A percentile compares a stretch with the other conserved stretches of the same genome.
Conservation (phyloP, 92 coral and sea anemone species). For the Heliopora coerulea region DNA sequence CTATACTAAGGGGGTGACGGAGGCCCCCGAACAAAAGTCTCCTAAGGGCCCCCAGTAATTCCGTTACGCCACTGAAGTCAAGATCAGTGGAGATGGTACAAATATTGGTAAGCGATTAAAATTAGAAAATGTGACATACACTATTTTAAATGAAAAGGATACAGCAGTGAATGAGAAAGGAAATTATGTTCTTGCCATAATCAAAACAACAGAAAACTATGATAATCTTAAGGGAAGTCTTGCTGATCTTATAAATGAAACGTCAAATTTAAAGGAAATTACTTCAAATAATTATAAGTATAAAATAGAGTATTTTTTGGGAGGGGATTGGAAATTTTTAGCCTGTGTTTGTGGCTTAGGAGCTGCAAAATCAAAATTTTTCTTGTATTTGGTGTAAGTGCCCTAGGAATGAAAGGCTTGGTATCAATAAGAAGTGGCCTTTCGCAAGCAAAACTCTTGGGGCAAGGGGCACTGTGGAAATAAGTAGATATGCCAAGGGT, state of each 20-base stretch:
- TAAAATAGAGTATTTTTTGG: slow-evolving; percentile 41
- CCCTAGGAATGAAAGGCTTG: slow-evolving; percentile 27
- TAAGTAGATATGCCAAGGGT: neutral
- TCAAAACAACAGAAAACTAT: slow-evolving; percentile 39
- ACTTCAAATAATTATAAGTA: neutral
- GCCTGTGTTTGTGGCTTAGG: slow-evolving; percentile 47
- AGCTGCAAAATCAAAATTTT: slow-evolving; percentile 35
- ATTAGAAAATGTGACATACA: slow-evolving; percentile 41
- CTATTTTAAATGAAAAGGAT: slow-evolving; percentile 40
- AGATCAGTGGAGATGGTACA: slow-evolving; percentile 52
- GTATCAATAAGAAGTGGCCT: slow-evolving; percentile 38
- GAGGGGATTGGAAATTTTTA: slow-evolving; percentile 47
- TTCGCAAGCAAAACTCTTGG: slow-evolving; percentile 24
- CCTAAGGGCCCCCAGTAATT: no score
- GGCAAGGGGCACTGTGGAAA: slow-evolving; percentile 30
- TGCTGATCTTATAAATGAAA: slow-evolving; percentile 33
- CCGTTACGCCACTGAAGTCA: no score
- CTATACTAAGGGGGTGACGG: no score
- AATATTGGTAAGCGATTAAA: slow-evolving; percentile 46
- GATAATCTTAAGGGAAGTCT: slow-evolving; percentile 23
- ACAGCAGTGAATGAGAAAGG: slow-evolving; percentile 42
- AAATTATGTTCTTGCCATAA: slow-evolving; percentile 45
- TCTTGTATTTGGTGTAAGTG: slow-evolving; percentile 59
- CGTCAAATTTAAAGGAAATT: neutral
- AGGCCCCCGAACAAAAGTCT: no score